Evolutionary conservation across 2,113 vertebrate genomes (phyloP).

Genomic region (Pelmatolapia mariae): DNA sequence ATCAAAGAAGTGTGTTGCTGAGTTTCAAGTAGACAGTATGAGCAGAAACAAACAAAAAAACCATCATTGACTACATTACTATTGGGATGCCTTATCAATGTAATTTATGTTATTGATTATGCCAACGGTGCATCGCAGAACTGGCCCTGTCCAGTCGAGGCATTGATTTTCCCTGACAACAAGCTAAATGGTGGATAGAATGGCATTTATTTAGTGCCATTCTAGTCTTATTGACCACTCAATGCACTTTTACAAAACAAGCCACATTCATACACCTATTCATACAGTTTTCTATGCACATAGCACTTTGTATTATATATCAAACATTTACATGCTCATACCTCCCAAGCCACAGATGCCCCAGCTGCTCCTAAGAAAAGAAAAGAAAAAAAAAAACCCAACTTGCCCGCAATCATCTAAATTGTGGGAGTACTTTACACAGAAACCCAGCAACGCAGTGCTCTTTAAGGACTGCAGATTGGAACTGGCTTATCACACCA

Average conservation of each 20-base stretch:
- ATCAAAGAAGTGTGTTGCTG: background rate
- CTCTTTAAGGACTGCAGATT: background rate
- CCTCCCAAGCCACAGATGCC: background rate
- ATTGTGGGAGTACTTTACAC: background rate
- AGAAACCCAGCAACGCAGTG: background rate
- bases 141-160: background rate
- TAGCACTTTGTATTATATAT: background rate
- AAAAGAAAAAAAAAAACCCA: rapidly evolving
- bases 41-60: rapidly evolving
- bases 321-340: background rate
- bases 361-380: background rate
- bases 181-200: background rate
- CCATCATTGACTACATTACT: background rate
- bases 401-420: background rate
- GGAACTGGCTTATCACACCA: background rate
- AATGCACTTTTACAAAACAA: background rate
- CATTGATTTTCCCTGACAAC: background rate
- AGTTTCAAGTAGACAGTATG: background rate
- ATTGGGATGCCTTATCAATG: background rate
- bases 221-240: background rate
- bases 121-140: background rate
- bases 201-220: background rate
- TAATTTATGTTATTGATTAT: background rate
- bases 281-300: background rate
- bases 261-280: background rate